Evolutionary conservation across 1,140 invertebrate genomes (phyloP), one percentile per base, ranked within the genome.

Genomic region (Holotrichia oblita): DNA sequence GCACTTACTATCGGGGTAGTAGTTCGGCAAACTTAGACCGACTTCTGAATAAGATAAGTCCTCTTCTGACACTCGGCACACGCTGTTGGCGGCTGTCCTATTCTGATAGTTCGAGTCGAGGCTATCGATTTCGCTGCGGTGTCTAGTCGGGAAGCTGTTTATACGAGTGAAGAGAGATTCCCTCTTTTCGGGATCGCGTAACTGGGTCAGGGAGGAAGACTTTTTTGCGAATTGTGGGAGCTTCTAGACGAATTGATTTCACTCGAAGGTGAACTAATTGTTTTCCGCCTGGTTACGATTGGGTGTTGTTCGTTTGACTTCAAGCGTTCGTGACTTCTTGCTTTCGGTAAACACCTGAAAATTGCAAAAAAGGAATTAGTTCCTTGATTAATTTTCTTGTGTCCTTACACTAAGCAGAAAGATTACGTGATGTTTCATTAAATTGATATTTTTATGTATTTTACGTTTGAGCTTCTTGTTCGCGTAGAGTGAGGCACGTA

Each of bases 41-140:
- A 79, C 76, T 72, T 82, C 82, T 9, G 82, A 42, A 55, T 72
- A 77, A 44, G 69, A 76, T 9, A 81, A 59, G 69, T 84, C 79
- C 40, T 85, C 82, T 44, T 82, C 76, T 6, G 82, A 81, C 17
- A 81, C 77, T 24, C 78, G 79, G 59, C 27, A 83, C n/a, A 59
- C 42, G n/a, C 78, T 82, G 77, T 80, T 82, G 61, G 59, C 20
- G 41, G 73, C 80, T 64, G 69, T 88, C 87, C 82, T 91, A 82
- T 91, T 89, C 40, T 91, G 90, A 84, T 91, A 91, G 81, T 91
- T 91, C n/a, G 90, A 91, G 82, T 91, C 91, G 74, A 91, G 87
- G 82, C 90, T 91, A 83, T 91, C 90, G 77, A 91, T 90, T 84
- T 91, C 91, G 81, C 90, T 91, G 24, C 87, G 87, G 79, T 24